Base-by-base conservation (phyloP, 2,888 invertebrate species). In the Tuta absoluta region DNA sequence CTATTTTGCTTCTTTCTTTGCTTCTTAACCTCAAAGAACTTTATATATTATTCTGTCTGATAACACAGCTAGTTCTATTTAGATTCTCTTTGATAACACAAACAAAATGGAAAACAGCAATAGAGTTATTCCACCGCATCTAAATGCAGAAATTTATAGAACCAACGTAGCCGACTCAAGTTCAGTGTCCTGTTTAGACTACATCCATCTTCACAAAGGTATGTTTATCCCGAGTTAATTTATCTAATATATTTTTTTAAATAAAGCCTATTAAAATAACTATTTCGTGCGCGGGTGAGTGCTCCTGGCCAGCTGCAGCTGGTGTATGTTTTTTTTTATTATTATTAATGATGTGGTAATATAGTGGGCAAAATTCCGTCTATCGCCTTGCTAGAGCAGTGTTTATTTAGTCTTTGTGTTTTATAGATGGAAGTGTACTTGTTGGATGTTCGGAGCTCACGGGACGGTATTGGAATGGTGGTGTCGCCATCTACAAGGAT, bases 401-500 rank as follows among this genome's bases (percentile, higher is more conserved):
- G 37, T 3, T 45, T 45, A 17, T 41, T 41, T 41, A 1, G 5
- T 14, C 41, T 3, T 38, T 37, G 17, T 65, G n/a, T 53, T 53
- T 66, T 21, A n/a, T 71, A 92, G 92, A 91, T 82, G 88, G 89
- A n/a, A 83, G 80, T 57, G 73, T 86, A 8, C 75, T 92, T 19
- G 72, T 92, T 41, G 92, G 92, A 0, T 85, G 85, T 69, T 91
- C 92, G 58, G 91, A 92, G 74, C 70, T 91, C 53, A 91, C 90
- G 21, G 92, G 92, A 1, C 79, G 92, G 5, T 88, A 89, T 68
- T 92, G 92, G 92, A 87, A 87, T 73, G 92, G 92, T 61, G 85
- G 85, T 53, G 87, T 78, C 12, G 82, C 79, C 65, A 69, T 91
- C 63, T 86, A 80, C 65, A 76, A 81, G 59, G 75, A 78, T 66